Base-by-base conservation (phyloP, 2,888 invertebrate genomes). In the Drepanosiphum platanoidis region DNA sequence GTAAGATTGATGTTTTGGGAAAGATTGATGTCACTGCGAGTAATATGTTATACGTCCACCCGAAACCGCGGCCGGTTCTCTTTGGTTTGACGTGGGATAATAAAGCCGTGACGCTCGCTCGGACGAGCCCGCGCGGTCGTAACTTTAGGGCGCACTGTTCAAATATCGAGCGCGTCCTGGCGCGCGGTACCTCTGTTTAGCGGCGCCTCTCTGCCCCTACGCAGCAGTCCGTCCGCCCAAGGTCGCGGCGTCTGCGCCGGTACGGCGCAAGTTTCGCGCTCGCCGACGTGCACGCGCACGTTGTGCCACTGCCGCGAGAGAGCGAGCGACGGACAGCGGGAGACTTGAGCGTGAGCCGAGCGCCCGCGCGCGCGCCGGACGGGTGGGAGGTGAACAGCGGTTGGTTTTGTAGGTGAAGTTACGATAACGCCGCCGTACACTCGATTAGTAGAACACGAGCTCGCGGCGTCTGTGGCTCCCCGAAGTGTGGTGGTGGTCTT, bases 211-310 rank as follows among this genome's bases (percentile, higher is more conserved):
- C 58, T n/a, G 36, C 46, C 39, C 30, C 36, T n/a, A 15, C 42
- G 42, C 39, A n/a, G 9, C 9, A 5, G 80, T 66, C 64, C 18
- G 75, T 36, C 66, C 77, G 58, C 68, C 84, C 84, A 84, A 84
- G 84, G 84, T 68, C 84, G 75, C 36, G 84, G 84, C 84, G 84
- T 84, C 84, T 77, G 84, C 84, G 84, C 77, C 84, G 58, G 84
- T 52, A 77, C 58, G 32, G 61, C 39, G 61, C 71, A 72, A 81
- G 71, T 81, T 81, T 72, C 68, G 84, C 84, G 75, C 52, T 22
- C 52, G 34, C n/a, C 68, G 68, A n/a, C 32, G 46, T 42, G 13
- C 52, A 61, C 36, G 36, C 79, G 68, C 46, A 80, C 71, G 72
- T 32, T 58, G 39, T n/a, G 71, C 39, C 27, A 71, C 42, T 8